phyloP scores from a whole-genome alignment of 1,140 invertebrate species.

The Tyrophagus putrescentiae region DNA sequence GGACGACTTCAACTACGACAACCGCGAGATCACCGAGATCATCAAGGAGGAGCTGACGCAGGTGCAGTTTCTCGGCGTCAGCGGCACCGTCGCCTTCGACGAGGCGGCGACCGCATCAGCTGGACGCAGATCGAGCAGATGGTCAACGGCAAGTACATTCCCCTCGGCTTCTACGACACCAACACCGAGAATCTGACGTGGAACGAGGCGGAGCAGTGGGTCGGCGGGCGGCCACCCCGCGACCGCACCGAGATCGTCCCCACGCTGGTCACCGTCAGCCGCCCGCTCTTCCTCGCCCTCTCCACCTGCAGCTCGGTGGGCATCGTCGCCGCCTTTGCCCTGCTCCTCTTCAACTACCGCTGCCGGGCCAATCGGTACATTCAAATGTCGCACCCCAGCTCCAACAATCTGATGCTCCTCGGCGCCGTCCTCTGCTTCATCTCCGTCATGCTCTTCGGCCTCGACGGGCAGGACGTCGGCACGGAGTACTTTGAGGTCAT shows the following conservation, averaged over 20 bases:
- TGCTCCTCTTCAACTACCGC: constrained; percentile 78
- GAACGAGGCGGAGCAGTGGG: constrained; percentile 72
- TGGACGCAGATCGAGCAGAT: constrained; percentile 96
- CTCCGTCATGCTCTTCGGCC: constrained; percentile 74
- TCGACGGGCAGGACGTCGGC: constrained; percentile 37
- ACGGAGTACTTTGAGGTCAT: constrained; percentile 58
- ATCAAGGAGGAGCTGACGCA: constrained; percentile 79
- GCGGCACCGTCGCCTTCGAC: constrained; percentile 83
- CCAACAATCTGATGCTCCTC: constrained; percentile 87
- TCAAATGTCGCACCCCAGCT: constrained; percentile 83
- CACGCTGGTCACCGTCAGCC: constrained; percentile 64
- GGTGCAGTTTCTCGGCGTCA: constrained; percentile 86
- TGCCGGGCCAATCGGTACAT: constrained; percentile 85
- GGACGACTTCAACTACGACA: constrained; percentile 93
- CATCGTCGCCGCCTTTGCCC: constrained; percentile 58
- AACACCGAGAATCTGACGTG: constrained; percentile 86
- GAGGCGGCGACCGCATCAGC: constrained; percentile 88
- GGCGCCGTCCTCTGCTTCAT: constrained; percentile 84
- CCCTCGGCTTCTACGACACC: constrained; percentile 91
- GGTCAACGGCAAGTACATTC: constrained; percentile 77
- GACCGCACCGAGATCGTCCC: constrained; percentile 76
- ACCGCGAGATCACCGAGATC: constrained; percentile 90
- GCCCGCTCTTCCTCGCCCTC: constrained; percentile 78
- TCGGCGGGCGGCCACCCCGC: constrained; percentile 64
- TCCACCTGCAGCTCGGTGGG: constrained; percentile 68